Conservation (phyloP, 2,888 invertebrate genomes). For the Hipparchia sbordonii region DNA sequence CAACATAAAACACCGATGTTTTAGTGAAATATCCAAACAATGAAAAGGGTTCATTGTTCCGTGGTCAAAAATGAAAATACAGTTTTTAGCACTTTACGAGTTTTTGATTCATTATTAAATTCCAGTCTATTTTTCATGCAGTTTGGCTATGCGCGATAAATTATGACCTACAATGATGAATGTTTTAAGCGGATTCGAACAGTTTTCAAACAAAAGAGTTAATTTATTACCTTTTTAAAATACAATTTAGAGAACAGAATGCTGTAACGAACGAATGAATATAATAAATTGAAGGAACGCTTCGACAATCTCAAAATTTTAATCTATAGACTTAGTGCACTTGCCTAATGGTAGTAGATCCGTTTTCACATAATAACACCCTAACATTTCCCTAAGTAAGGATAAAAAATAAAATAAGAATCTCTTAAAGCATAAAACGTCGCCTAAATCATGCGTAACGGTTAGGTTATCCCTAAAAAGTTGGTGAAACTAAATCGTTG, state of each 20-base stretch:
- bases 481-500: too few species aligned
- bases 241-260: conserved; percentile 1
- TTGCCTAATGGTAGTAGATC: too few species aligned
- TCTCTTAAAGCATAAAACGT: too few species aligned
- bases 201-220: conserved; percentile 28
- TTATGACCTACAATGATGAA: conserved; percentile 32
- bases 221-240: conserved; percentile 28
- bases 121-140: conserved; percentile 27
- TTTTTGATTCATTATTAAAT: conserved; percentile 28
- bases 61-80: conserved; percentile 1
- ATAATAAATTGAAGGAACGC: too few species aligned
- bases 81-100: conserved; percentile 5
- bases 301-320: too few species aligned
- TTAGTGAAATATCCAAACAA: not conserved
- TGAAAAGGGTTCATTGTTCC: not conserved
- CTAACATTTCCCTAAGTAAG: too few species aligned
- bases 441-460: too few species aligned
- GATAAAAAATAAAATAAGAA: too few species aligned
- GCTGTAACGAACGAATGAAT: not conserved
- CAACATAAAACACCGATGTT: not conserved
- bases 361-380: too few species aligned
- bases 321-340: too few species aligned
- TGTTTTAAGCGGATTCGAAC: conserved; percentile 28
- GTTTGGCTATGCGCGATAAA: conserved; percentile 31
- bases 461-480: too few species aligned